Percentiles rank a stretch among this genome's conserved stretches.
Conservation (phyloP, 2,888 invertebrate species). For the Blera fallax region DNA sequence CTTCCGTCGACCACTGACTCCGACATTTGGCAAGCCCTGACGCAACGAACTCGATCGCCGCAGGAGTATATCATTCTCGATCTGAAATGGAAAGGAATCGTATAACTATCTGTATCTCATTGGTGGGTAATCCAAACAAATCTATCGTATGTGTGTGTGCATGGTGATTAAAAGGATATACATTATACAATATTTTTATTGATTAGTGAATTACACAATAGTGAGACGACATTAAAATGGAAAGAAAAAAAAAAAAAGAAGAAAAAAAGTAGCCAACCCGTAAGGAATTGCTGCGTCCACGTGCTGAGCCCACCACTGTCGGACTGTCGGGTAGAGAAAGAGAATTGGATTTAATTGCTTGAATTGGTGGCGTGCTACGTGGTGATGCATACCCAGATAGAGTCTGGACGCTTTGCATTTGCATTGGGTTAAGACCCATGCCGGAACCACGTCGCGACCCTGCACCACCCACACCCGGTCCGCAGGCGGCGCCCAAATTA, state of each 20-base stretch:
- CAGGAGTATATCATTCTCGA: constrained; percentile 91
- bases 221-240: constrained; percentile 66
- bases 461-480: constrained; percentile 82
- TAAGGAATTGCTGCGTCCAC: constrained; percentile 92
- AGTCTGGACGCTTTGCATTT: constrained; percentile 82
- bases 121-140: constrained; percentile 41
- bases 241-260: constrained; percentile 51
- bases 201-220: constrained; percentile 58
- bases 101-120: neutral
- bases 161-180: constrained; percentile 61
- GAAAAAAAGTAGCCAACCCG: constrained; percentile 84
- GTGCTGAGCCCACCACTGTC: constrained; percentile 89
- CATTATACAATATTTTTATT: constrained; percentile 45
- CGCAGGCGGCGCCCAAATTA: constrained; percentile 85
- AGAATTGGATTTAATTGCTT: constrained; percentile 93
- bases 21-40: constrained; percentile 88
- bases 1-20: constrained; percentile 85
- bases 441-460: constrained; percentile 88
- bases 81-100: constrained; percentile 75
- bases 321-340: constrained; percentile 94
- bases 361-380: constrained; percentile 89
- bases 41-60: constrained; percentile 92
- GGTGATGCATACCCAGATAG: constrained; percentile 85
- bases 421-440: constrained; percentile 83
- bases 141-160: constrained; percentile 66